Percentiles rank a stretch among this genome's conserved stretches.
phyloP scores from a whole-genome alignment of 2,888 invertebrate genomes.

The Drosophila histrio region DNA sequence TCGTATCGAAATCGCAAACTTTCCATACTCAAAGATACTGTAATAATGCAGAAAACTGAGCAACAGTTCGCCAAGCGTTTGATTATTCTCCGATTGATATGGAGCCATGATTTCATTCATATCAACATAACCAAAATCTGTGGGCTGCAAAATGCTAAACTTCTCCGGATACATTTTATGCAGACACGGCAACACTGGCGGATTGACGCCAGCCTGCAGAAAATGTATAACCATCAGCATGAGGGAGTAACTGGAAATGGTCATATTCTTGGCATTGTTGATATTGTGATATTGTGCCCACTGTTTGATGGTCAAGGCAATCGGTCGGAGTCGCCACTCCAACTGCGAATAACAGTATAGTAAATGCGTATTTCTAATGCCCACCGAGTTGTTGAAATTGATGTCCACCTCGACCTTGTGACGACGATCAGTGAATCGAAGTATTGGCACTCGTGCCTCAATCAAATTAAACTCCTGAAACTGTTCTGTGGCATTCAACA shows the following conservation, averaged over 20 bases:
- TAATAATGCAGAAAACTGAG: constrained; percentile 95
- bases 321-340: constrained; percentile 97
- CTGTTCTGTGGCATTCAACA: constrained; percentile 78
- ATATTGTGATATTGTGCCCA: constrained; percentile 98
- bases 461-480: constrained; percentile 88
- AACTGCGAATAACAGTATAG: constrained; percentile 95
- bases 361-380: constrained; percentile 97
- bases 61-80: constrained; percentile 92
- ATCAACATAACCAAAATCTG: constrained; percentile 87
- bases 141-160: constrained; percentile 85
- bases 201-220: constrained; percentile 93
- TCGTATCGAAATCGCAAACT: constrained; percentile 93
- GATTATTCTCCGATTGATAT: constrained; percentile 88
- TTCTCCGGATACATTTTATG: constrained; percentile 89
- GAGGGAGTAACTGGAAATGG: constrained; percentile 98
- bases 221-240: constrained; percentile 98
- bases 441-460: constrained; percentile 97
- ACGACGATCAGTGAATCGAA: constrained; percentile 92
- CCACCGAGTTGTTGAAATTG: constrained; percentile 98
- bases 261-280: constrained; percentile 97
- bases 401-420: constrained; percentile 96
- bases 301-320: constrained; percentile 95
- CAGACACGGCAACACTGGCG: constrained; percentile 93
- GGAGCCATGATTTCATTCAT: constrained; percentile 87
- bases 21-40: constrained; percentile 91